Evolutionary conservation across 2,888 invertebrate species (phyloP), one percentile per base, ranked within the genome.

Genomic region (Calameuta pallipes): DNA sequence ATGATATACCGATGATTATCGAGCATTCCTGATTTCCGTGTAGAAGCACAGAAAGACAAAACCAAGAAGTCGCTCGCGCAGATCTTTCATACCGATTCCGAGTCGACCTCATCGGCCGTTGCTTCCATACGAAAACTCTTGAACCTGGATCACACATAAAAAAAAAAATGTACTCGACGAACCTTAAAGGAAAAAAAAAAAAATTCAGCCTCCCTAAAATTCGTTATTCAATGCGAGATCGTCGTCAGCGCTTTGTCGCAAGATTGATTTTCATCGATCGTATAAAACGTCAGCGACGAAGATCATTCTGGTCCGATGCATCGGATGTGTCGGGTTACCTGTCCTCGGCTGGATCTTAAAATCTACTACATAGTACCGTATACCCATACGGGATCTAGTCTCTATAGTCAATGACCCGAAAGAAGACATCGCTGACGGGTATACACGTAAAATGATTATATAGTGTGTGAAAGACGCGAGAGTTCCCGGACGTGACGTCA

Each of bases 1-100:
- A 86, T 89, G 89, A 89, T 89, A 88, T 89, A 89, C 87, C 86
- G 88, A 88, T 86, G 87, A 89, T 89, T 88, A 87, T 86, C 84
- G 85, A 81, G 81, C 85, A 87, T 87, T 87, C 88, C 85, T 84
- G 87, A 87, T 86, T 85, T 84, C 81, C 85, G 82, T 79, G 77
- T 82, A 80, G 77, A 80, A 74, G 73, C 75, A 78, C 36, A 41
- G 78, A 76, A 75, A 76, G 78, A 80, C 75, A 80, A 78, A 56
- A 75, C 78, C 75, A 80, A 73, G 80, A 78, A 75, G 78, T 78
- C 78, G 78, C 68, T 76, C 13, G 74, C 56, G 78, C 77, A 78
- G 77, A 78, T 79, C 80, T 76, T 76, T 73, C 69, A 76, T 69
- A 69, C 77, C 77, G 73, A 36, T 37, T 36, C 41, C 75, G 73